A percentile compares a stretch with the other conserved stretches of the same genome.
Conservation (phyloP, 2,113 vertebrate species). For the Xyrauchen texanus region DNA sequence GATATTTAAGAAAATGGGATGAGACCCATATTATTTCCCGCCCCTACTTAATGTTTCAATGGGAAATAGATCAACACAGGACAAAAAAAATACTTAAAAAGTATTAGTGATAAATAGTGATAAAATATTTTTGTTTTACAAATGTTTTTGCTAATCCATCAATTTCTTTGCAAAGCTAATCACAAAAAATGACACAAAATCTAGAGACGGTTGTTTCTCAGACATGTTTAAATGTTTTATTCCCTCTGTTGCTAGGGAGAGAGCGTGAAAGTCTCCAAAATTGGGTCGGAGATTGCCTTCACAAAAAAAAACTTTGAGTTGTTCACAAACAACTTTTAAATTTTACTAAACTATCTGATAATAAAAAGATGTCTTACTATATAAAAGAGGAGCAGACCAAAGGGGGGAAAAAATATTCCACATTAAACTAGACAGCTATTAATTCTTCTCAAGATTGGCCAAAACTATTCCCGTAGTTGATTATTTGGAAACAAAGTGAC, state of each 20-base stretch:
- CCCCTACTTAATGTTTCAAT: too few relatives aligned
- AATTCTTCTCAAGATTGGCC: neutral
- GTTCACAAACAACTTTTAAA: neutral
- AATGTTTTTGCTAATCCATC: too few relatives aligned
- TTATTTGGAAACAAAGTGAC: neutral
- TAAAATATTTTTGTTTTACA: too few relatives aligned
- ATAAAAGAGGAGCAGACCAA: neutral
- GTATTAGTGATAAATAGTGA: too few relatives aligned
- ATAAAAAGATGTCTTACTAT: too few relatives aligned
- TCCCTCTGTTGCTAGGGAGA: conserved; percentile 11
- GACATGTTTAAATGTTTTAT: conserved; percentile 27
- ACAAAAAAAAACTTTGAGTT: neutral
- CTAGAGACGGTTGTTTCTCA: neutral
- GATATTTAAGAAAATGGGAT: too few relatives aligned
- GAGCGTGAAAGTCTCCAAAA: conserved; percentile 1
- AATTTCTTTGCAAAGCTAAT: neutral
- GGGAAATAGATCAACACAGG: too few relatives aligned
- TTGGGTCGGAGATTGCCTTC: neutral
- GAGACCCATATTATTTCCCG: too few relatives aligned
- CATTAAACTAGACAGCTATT: neutral
- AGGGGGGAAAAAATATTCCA: neutral
- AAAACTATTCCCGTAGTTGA: neutral
- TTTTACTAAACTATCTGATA: too few relatives aligned
- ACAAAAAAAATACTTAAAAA: too few relatives aligned
- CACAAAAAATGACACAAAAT: neutral